These are phyloP conservation scores for Otus scops DNA, from an alignment of 2,797 vertebrate genomes.

Conservation along the genomic window DNA sequence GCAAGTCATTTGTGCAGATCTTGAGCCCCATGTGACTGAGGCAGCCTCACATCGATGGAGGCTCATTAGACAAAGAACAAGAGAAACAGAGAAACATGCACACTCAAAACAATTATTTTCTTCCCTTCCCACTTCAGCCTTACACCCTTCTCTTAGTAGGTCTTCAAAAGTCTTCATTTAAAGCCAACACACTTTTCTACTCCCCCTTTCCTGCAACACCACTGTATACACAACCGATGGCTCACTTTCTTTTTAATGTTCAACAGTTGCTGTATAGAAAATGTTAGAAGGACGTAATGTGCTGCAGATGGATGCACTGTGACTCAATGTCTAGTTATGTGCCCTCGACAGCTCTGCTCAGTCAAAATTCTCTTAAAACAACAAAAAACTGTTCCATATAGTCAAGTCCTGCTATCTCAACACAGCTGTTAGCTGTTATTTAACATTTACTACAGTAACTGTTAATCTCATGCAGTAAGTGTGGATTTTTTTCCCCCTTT, in stretches of 20 bases:
- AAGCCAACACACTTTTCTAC: neutral
- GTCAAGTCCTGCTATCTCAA: neutral
- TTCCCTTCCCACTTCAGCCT: neutral
- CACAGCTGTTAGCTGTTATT: slow-evolving; percentile 52
- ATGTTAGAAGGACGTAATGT: neutral
- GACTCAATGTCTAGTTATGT: slow-evolving; percentile 66
- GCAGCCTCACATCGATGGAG: neutral
- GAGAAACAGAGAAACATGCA: neutral
- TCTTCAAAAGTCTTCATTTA: neutral
- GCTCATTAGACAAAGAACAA: neutral
- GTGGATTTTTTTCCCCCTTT: neutral
- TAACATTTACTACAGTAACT: slow-evolving; percentile 39
- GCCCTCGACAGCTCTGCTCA: slow-evolving; percentile 27
- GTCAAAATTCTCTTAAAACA: slow-evolving; percentile 13
- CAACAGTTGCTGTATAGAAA: neutral
- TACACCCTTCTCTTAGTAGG: neutral
- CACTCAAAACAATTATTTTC: neutral
- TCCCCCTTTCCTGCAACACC: neutral
- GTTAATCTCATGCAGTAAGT: neutral
- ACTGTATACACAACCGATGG: neutral
- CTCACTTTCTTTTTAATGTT: neutral
- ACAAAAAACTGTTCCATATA: slow-evolving; percentile 16
- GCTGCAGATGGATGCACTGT: slow-evolving; percentile 39
- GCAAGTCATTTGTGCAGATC: neutral
- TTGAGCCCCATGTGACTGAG: neutral